Evolutionary conservation across 2,888 invertebrate species (phyloP).

Genomic region (Silvanus unidentatus): DNA sequence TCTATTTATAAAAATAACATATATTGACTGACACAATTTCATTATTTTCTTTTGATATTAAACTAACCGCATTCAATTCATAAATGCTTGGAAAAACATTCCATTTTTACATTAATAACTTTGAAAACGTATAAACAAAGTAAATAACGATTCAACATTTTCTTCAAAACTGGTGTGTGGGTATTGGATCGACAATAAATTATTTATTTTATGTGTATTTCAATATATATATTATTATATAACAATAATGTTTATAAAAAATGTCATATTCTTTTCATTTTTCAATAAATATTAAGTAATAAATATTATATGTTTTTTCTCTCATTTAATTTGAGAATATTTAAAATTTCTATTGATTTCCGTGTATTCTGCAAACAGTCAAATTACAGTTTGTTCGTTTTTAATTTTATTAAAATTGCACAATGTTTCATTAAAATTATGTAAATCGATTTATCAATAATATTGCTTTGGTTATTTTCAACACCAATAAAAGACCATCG

Average conservation of each 20-base stretch:
- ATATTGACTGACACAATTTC: constrained; percentile 8
- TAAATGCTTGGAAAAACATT: constrained; percentile 8
- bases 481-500: too few species aligned
- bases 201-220: constrained; percentile 5
- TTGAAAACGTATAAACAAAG: too few species aligned
- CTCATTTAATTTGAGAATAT: constrained; percentile 17
- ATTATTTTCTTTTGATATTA: neutral
- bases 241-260: constrained; percentile 22
- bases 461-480: constrained; percentile 29
- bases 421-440: too few species aligned
- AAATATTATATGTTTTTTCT: constrained; percentile 15
- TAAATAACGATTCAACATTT: too few species aligned
- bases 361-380: constrained; percentile 16
- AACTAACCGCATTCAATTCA: constrained; percentile 4
- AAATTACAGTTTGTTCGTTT: constrained; percentile 16
- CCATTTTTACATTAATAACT: too few species aligned
- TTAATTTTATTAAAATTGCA: too few species aligned
- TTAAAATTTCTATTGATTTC: constrained; percentile 13
- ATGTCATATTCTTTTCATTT: constrained; percentile 20
- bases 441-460: too few species aligned
- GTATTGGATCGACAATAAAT: constrained; percentile 8
- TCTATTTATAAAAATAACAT: neutral
- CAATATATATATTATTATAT: constrained; percentile 10
- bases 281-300: constrained; percentile 21
- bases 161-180: neutral